A percentile compares a stretch with the other conserved stretches of the same genome.
phyloP scores from a whole-genome alignment of 2,113 vertebrate genomes.

The Phrynocephalus versicolor region DNA sequence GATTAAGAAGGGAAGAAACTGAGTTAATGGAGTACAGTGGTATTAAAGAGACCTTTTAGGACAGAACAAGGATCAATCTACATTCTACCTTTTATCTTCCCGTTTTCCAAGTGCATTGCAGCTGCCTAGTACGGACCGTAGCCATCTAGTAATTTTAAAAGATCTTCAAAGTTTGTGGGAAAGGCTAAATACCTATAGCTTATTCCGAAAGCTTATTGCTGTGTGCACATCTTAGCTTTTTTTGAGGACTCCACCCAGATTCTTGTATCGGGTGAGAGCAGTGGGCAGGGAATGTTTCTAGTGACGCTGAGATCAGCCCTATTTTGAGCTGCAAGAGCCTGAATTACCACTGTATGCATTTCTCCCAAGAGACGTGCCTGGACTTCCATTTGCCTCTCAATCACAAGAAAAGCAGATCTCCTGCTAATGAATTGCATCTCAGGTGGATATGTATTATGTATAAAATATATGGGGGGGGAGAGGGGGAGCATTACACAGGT shows the following conservation, averaged over 20 bases:
- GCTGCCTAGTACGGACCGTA: background rate
- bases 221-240: slow-evolving; percentile 5
- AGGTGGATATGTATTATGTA: slow-evolving; percentile 60
- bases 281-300: slow-evolving; percentile 21
- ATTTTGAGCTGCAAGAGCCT: slow-evolving; percentile 32
- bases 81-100: rapidly evolving
- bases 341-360: slow-evolving; percentile 21
- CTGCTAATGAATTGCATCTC: slow-evolving; percentile 71
- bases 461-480: background rate
- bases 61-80: background rate
- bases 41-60: background rate
- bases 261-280: slow-evolving; percentile 47
- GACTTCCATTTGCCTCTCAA: background rate
- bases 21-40: background rate
- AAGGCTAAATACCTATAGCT: background rate
- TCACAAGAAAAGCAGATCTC: slow-evolving; percentile 43
- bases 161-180: background rate
- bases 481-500: background rate
- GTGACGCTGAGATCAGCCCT: slow-evolving; percentile 49
- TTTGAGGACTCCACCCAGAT: slow-evolving; percentile 55
- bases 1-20: background rate
- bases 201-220: slow-evolving; percentile 34
- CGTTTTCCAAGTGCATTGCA: background rate
- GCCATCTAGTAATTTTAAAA: background rate
- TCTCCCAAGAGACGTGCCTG: slow-evolving; percentile 27